Evolutionary conservation across 1,140 invertebrate genomes (phyloP).

Genomic region (Aphidius gifuensis): DNA sequence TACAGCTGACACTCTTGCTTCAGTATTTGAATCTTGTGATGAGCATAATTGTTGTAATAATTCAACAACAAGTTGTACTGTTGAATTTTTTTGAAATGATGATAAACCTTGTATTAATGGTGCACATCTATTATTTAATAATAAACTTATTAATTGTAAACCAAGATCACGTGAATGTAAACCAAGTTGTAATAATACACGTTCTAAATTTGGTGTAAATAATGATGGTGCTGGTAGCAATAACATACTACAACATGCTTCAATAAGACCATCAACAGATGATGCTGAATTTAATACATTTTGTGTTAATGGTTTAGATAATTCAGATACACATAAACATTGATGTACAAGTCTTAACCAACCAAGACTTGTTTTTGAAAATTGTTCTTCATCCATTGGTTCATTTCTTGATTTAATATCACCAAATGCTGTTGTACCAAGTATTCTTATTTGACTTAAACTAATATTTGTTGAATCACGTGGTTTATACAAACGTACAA

Average conservation of each 20-base stretch:
- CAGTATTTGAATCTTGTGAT: conserved; percentile 52
- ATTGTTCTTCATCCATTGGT: conserved; percentile 48
- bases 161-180: conserved; percentile 61
- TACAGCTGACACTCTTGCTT: conserved; percentile 58
- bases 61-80: conserved; percentile 73
- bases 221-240: conserved; percentile 65
- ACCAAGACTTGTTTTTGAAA: conserved; percentile 59
- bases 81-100: conserved; percentile 47
- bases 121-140: conserved; percentile 59
- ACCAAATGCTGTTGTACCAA: conserved; percentile 77
- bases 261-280: conserved; percentile 64
- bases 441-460: conserved; percentile 79
- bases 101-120: conserved; percentile 43
- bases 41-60: conserved; percentile 75
- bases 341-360: conserved; percentile 70
- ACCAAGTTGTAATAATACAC: conserved; percentile 62
- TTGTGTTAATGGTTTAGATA: conserved; percentile 46
- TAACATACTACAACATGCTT: conserved; percentile 72
- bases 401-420: conserved; percentile 54
- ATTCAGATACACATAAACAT: conserved; percentile 59
- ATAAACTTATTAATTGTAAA: conserved; percentile 58
- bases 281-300: conserved; percentile 63
- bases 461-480: conserved; percentile 84
- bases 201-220: conserved; percentile 63
- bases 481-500: conserved; percentile 72